Conservation (phyloP, 2,113 vertebrate species). For the Microcebus tavaratra region DNA sequence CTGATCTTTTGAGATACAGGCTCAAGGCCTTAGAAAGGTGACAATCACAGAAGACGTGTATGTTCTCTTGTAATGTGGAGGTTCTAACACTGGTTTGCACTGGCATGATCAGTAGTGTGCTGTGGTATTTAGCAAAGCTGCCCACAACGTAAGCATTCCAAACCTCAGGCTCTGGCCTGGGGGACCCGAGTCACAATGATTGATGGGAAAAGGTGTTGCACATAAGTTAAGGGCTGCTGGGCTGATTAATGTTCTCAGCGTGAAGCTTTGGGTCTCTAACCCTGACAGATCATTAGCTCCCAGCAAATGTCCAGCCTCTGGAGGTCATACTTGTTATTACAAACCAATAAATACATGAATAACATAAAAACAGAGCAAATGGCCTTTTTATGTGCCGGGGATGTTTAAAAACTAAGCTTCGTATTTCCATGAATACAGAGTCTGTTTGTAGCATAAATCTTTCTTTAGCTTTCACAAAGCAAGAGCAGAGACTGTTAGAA, state of each 20-base stretch:
- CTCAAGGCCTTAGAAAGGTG: constrained; percentile 3
- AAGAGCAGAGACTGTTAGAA: constrained; percentile 21
- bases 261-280: constrained; percentile 45
- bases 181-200: constrained; percentile 27
- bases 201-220: constrained; percentile 17
- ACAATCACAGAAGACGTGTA: not conserved
- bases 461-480: constrained; percentile 51
- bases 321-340: constrained; percentile 61
- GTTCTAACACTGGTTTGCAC: not conserved
- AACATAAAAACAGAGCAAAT: constrained; percentile 66
- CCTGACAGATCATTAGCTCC: constrained; percentile 52
- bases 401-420: constrained; percentile 63
- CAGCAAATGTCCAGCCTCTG: constrained; percentile 57
- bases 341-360: constrained; percentile 65
- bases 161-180: not conserved
- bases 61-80: not conserved
- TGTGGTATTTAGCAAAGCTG: not conserved
- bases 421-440: constrained; percentile 44
- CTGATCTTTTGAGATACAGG: constrained; percentile 12
- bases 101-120: not conserved
- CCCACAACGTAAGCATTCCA: not conserved
- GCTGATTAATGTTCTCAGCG: constrained; percentile 39
- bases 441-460: constrained; percentile 63
- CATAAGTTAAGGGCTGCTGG: not conserved
- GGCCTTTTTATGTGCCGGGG: constrained; percentile 34